Conservation (phyloP, 2,888 invertebrate genomes). For the Lepidocyrtinus sp. region DNA sequence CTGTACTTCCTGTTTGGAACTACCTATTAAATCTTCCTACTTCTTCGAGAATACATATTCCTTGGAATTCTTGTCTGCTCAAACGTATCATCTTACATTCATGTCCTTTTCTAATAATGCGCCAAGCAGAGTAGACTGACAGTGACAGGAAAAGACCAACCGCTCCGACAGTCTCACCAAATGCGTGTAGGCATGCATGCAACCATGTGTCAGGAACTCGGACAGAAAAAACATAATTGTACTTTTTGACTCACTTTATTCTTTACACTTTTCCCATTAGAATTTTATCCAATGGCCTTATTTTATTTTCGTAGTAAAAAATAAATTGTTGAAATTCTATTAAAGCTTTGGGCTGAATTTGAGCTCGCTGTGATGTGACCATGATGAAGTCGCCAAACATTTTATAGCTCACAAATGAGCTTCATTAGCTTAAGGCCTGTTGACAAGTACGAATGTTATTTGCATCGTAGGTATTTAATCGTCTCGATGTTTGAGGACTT, state of each 20-base stretch:
- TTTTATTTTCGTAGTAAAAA: not conserved
- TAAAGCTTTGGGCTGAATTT: not conserved
- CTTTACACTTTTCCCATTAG: not conserved
- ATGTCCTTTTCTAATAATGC: conserved; percentile 4
- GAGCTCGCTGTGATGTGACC: not conserved
- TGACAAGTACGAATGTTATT: conserved; percentile 56
- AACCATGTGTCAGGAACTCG: conserved; percentile 32
- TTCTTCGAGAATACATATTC: not conserved
- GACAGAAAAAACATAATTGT: conserved; percentile 29
- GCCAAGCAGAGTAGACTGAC: conserved; percentile 18
- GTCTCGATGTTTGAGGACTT: not conserved
- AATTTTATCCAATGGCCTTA: not conserved
- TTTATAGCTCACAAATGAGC: conserved; percentile 46
- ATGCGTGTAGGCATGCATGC: conserved; percentile 35
- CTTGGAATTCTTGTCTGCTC: not conserved
- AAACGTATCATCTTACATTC: not conserved
- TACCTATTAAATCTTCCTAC: too few species aligned
- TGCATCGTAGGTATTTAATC: not conserved
- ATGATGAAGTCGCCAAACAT: conserved; percentile 12
- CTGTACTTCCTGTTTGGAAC: too few species aligned
- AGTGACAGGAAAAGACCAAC: conserved; percentile 38
- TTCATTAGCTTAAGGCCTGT: conserved; percentile 44
- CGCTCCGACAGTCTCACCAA: conserved; percentile 30
- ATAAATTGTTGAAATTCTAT: conserved; percentile 14
- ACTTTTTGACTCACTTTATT: not conserved